These are phyloP conservation scores for Xenus cinereus DNA, from an alignment of 2,113 vertebrate genomes.

Conservation along the genomic window DNA sequence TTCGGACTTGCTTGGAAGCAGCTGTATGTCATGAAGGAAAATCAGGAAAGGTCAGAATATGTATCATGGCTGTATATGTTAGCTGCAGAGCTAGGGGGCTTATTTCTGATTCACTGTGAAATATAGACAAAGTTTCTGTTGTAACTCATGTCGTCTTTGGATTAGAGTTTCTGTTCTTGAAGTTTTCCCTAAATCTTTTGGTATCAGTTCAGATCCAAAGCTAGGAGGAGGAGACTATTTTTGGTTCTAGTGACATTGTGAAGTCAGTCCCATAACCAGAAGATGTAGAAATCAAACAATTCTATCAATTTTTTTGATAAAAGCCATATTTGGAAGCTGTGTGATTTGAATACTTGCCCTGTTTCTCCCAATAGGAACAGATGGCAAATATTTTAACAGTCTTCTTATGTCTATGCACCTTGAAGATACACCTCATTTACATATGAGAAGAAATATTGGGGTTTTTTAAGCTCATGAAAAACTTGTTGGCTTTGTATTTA, in stretches of 20 bases:
- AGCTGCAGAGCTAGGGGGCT: not conserved
- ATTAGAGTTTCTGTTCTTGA: not conserved
- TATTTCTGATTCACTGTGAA: not conserved
- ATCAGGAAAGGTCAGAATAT: not conserved
- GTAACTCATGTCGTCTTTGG: not conserved
- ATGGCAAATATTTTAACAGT: not conserved
- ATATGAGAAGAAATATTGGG: not conserved
- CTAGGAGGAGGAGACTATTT: not conserved
- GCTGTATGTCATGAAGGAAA: not conserved
- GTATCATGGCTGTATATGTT: accelerated
- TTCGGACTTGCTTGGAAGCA: not conserved
- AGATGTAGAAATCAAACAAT: not conserved
- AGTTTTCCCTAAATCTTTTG: not conserved
- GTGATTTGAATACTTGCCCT: not conserved
- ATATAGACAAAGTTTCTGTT: not conserved
- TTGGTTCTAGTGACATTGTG: not conserved
- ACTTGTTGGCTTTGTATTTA: not conserved
- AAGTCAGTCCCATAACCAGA: not conserved
- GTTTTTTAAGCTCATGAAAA: not conserved
- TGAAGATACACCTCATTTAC: not conserved
- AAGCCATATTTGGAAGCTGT: not conserved
- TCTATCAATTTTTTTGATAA: not conserved
- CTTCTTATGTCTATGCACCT: not conserved
- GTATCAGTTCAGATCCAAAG: not conserved
- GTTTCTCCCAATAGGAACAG: not conserved